Evolutionary conservation across 2,113 vertebrate genomes (phyloP), one percentile per base, ranked within the genome.

Genomic region (Acrocephalus kingi): DNA sequence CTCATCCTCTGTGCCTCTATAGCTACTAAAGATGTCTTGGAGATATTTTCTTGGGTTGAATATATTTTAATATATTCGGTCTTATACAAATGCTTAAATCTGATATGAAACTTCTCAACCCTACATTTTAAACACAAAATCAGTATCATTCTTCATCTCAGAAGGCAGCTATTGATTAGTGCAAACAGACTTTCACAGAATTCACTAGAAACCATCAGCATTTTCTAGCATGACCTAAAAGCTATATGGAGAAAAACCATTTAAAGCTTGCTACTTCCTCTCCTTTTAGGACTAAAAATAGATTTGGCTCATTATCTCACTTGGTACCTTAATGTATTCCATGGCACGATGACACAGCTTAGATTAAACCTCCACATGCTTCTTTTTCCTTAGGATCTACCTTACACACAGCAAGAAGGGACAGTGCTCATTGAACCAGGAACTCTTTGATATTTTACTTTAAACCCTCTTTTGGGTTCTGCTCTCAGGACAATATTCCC

Each of bases 191-290:
- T 82, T 75, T 16, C 48, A 72, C 5, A 64, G 81, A 89, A 77
- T 55, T 84, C 64, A 51, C 51, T 46, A 55, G 58, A 89, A 95
- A 72, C 39, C 52, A 82, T n/a, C 61, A 72, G 54, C 39, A 28
- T 72, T 91, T 93, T 62, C 73, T 45, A 82, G 56, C 48, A 78
- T 45, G 35, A 84, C 62, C 69, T 71, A 62, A 71, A 80, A 87
- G 33, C 72, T 81, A 15, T 37, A 28, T 2, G 52, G 55, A 90
- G 24, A 71, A 83, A 90, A 75, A 41, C 0, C 54, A 64, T 77
- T 76, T 76, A 17, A 52, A 79, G 35, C 75, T 73, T 25, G 7
- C 30, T 79, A 49, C 33, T 93, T 94, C 83, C 41, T 91, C 24
- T 72, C 33, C 64, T 82, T 66, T 93, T 31, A 68, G 58, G 39